phyloP scores from a whole-genome alignment of 2,888 invertebrate species.

The Meloe dianella region DNA sequence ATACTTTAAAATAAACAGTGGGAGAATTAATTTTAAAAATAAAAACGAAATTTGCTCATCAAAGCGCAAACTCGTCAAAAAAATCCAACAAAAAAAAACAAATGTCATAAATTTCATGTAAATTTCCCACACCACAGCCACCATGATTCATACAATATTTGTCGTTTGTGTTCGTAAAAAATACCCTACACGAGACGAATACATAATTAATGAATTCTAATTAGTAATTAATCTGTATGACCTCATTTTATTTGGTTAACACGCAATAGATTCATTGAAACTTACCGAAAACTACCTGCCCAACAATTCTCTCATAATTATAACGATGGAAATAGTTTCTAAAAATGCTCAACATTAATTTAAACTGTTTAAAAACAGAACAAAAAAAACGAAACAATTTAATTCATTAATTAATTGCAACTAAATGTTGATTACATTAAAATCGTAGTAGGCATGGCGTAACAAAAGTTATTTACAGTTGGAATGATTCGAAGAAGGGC shows the following conservation, averaged over 20 bases:
- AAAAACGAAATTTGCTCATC: not conserved
- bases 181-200: not conserved
- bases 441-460: not conserved
- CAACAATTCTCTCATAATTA: not conserved
- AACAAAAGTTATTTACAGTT: not conserved
- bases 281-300: slow-evolving; percentile 1
- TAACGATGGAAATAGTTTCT: not conserved
- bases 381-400: not conserved
- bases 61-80: not conserved
- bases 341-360: not conserved
- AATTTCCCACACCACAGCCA: not conserved
- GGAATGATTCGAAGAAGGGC: not conserved
- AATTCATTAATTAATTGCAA: not conserved
- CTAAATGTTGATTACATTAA: not conserved
- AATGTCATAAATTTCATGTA: not conserved
- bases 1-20: too few species aligned
- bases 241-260: not conserved
- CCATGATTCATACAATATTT: not conserved
- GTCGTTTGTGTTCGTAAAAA: too few species aligned
- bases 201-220: not conserved
- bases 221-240: not conserved
- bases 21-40: not conserved
- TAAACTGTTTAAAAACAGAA: too few species aligned
- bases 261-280: not conserved
- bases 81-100: not conserved